phyloP scores from a whole-genome alignment of 2,113 vertebrate genomes.

The Pagrus major region DNA sequence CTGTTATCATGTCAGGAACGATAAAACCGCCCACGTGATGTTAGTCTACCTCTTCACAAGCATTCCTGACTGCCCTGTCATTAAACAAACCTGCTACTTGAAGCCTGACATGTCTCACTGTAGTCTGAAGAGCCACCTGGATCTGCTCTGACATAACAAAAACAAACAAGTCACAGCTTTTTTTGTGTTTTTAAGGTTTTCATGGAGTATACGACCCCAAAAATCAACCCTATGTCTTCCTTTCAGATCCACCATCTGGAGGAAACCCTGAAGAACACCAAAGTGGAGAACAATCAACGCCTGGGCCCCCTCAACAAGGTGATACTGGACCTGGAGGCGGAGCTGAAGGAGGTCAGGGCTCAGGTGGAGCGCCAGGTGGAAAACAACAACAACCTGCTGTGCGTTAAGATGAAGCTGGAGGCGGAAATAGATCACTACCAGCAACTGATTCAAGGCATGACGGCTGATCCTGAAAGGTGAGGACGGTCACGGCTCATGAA shows the following conservation, averaged over 20 bases:
- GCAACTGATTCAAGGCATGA: slow-evolving; percentile 66
- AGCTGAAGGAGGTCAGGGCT: slow-evolving; percentile 73
- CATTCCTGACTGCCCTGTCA: slow-evolving; percentile 51
- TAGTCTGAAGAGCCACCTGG: slow-evolving; percentile 13
- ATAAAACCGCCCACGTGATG: not conserved
- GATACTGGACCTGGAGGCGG: slow-evolving; percentile 68
- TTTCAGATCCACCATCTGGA: slow-evolving; percentile 80
- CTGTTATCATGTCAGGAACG: slow-evolving; percentile 1
- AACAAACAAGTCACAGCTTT: not conserved
- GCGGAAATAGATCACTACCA: slow-evolving; percentile 81
- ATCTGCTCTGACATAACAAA: not conserved
- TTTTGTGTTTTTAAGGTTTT: not conserved
- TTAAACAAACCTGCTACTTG: slow-evolving; percentile 25
- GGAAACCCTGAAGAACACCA: slow-evolving; percentile 60
- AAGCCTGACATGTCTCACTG: not conserved
- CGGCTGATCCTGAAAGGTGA: slow-evolving; percentile 38
- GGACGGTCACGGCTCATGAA: not conserved
- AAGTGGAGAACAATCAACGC: slow-evolving; percentile 52
- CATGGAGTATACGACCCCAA: not conserved
- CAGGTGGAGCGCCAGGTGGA: slow-evolving; percentile 78
- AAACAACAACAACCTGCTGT: slow-evolving; percentile 80
- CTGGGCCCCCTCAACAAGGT: slow-evolving; percentile 60
- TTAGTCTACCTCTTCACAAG: not conserved
- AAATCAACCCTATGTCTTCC: not conserved
- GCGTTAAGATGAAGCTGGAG: slow-evolving; percentile 86